Conservation (phyloP, 2,888 invertebrate genomes). For the Lycaena phlaeas region DNA sequence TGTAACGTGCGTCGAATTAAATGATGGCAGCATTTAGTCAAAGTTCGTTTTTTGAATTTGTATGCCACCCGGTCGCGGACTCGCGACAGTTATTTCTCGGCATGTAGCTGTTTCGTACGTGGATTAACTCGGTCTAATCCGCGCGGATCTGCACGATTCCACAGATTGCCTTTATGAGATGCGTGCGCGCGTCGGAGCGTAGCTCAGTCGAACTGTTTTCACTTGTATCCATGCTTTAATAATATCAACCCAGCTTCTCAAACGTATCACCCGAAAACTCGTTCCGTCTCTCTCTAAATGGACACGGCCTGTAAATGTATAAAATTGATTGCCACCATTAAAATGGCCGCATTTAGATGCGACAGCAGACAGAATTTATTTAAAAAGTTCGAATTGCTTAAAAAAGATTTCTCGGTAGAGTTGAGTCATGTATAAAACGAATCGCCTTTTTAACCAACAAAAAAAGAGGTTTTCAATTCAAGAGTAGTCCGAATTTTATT, state of each 20-base stretch:
- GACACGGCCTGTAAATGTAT: not conserved
- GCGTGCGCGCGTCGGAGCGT: no score
- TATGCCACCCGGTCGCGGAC: constrained; percentile 33
- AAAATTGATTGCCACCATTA: not conserved
- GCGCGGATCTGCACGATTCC: constrained; percentile 5
- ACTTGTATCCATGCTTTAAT: no score
- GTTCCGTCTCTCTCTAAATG: not conserved
- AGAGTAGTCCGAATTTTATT: no score
- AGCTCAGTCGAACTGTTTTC: no score
- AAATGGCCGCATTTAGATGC: not conserved
- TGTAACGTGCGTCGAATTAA: no score
- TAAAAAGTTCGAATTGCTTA: not conserved
- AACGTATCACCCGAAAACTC: no score
- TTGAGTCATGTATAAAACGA: not conserved
- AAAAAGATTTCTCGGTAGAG: not conserved
- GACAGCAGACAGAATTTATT: not conserved
- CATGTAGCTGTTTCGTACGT: constrained; percentile 43
- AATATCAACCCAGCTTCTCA: no score
- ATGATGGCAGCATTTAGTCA: no score
- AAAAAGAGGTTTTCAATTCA: no score
- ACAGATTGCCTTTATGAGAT: no score
- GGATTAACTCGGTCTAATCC: constrained; percentile 26
- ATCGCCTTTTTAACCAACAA: no score
- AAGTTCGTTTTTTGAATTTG: constrained; percentile 44
- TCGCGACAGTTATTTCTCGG: constrained; percentile 47